Base-by-base conservation (phyloP, 2,113 vertebrate genomes). In the Steatornis caripensis region DNA sequence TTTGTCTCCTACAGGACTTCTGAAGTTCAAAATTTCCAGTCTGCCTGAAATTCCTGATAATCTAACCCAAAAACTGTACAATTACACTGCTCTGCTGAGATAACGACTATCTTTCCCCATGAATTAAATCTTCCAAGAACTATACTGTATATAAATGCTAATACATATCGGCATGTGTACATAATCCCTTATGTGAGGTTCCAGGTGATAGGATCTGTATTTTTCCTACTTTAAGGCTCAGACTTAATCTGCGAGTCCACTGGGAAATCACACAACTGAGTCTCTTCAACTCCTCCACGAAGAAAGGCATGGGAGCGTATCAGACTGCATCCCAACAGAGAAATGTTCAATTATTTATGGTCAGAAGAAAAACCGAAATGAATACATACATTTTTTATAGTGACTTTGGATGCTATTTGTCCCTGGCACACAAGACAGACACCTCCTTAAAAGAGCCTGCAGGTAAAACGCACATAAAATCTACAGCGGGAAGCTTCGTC, bases 281-380 rank as follows among this genome's bases (percentile, higher is more conserved):
- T 11, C 32, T 61, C 89, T 70, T 23, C 87, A 81, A 41, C 29
- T 15, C n/a, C 43, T 48, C 46, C n/a, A 57, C 32, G 75, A 84
- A 81, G 53, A 26, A 18, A 65, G 19, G 11, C 75, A 57, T 1
- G 4, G 37, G 54, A 78, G 58, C 7, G 0, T 5, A 45, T 58
- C 80, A 72, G 39, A 65, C 76, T 92, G 79, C 39, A 81, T 46
- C 74, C 78, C 84, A 54, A 87, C 95, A 92, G 93, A 96, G 89
- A 83, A 66, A 82, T 3, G 11, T 54, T 95, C 69, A 83, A 95
- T 91, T 95, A 96, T 95, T 95, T 83, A 93, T 37, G 37, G 79
- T 32, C 57, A 75, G n/a, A 88, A 85, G 49, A 41, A 83, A 92
- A 93, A 2, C 4, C 10, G 37, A 65, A 87, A 90, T 22, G 46